These are phyloP conservation scores for Chironomus tentans DNA, from an alignment of 2,888 invertebrate species.

Conservation along the genomic window DNA sequence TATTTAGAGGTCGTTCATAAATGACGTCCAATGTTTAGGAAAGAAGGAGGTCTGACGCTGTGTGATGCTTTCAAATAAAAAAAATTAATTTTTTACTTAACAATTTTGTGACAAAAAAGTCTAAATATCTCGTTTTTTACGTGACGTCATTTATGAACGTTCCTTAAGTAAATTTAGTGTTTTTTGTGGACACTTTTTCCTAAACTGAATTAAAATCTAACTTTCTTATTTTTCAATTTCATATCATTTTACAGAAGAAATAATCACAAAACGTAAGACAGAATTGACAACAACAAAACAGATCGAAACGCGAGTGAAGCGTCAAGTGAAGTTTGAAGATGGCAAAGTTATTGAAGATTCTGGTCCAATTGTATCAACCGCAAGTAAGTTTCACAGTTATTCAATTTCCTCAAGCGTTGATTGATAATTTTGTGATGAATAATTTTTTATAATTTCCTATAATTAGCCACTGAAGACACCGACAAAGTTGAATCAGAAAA, in stretches of 20 bases:
- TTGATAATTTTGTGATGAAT: not conserved
- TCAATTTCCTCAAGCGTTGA: not conserved
- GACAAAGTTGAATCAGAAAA: slow-evolving; percentile 83
- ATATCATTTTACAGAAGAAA: slow-evolving; percentile 72
- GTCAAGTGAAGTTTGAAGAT: slow-evolving; percentile 82
- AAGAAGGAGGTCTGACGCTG: too few species aligned
- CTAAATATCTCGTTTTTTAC: too few species aligned
- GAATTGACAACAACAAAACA: slow-evolving; percentile 84
- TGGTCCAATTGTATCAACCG: slow-evolving; percentile 78
- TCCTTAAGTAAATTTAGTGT: too few species aligned
- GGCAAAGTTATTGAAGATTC: slow-evolving; percentile 83
- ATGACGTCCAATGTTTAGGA: too few species aligned
- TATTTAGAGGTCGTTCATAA: too few species aligned
- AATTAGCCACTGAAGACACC: slow-evolving; percentile 62
- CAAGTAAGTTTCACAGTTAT: not conserved
- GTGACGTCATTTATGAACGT: too few species aligned
- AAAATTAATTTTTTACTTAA: too few species aligned
- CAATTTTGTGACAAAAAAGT: too few species aligned
- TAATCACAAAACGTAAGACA: slow-evolving; percentile 83
- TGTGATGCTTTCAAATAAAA: too few species aligned
- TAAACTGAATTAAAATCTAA: too few species aligned
- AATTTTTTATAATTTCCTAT: not conserved
- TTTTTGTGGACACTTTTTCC: too few species aligned
- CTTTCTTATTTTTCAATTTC: not conserved
- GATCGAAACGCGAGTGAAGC: slow-evolving; percentile 82